A percentile compares a stretch with the other conserved stretches of the same genome.
phyloP scores from a whole-genome alignment of 2,888 invertebrate species.

The Heliconius hortense region DNA sequence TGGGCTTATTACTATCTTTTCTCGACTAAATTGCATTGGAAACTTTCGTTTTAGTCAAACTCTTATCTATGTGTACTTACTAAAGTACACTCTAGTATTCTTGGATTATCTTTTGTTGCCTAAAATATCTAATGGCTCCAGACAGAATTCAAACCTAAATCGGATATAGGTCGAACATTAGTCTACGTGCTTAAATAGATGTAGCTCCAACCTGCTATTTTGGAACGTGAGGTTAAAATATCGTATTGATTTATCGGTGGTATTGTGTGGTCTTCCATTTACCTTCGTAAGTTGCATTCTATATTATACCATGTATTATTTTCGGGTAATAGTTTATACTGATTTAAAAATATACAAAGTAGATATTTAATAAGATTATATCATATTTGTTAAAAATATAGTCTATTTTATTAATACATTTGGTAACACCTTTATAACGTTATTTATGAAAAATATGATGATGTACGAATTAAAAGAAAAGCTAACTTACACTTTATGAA shows the following conservation, averaged over 20 bases:
- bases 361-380: too few relatives aligned
- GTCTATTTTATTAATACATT: too few relatives aligned
- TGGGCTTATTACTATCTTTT: background rate
- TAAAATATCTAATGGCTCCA: slow-evolving; percentile 11
- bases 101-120: slow-evolving; percentile 20
- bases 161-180: slow-evolving; percentile 23
- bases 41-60: background rate
- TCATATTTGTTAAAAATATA: too few relatives aligned
- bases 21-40: background rate
- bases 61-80: background rate
- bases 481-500: background rate
- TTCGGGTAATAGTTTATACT: background rate
- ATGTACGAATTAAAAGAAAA: background rate
- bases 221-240: slow-evolving; percentile 20
- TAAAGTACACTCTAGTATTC: slow-evolving; percentile 9
- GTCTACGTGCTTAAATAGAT: slow-evolving; percentile 22
- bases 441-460: too few relatives aligned
- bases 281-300: background rate
- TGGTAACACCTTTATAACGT: too few relatives aligned
- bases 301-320: background rate
- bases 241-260: slow-evolving; percentile 25
- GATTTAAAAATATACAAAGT: background rate
- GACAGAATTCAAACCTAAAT: slow-evolving; percentile 20
- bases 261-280: slow-evolving; percentile 12
- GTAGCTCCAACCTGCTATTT: slow-evolving; percentile 21